Evolutionary conservation across 2,888 invertebrate species (phyloP).

Genomic region (Pseudolycoriella hygida): DNA sequence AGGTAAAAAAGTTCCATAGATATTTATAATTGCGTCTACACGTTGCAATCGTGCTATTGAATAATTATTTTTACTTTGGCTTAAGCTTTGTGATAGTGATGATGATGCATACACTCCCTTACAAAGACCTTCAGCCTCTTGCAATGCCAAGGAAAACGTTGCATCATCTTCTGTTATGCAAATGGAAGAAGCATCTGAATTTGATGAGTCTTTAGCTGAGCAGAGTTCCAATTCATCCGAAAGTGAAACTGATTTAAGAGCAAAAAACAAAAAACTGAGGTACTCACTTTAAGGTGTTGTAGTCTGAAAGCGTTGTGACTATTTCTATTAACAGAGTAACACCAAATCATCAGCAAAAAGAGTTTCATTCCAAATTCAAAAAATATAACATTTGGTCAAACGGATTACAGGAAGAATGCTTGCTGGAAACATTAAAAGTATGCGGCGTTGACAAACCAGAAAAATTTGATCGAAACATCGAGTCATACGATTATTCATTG

Average conservation of each 20-base stretch:
- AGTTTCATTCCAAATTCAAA: conserved; percentile 12
- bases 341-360: background rate
- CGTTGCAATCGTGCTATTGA: background rate
- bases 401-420: conserved; percentile 55
- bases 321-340: background rate
- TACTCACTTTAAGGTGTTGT: too few species aligned
- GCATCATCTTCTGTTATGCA: conserved; percentile 5
- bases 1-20: conserved; percentile 31
- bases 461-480: conserved; percentile 38
- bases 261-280: background rate
- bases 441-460: conserved; percentile 50
- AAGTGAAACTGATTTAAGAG: conserved; percentile 1
- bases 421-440: conserved; percentile 58
- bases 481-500: conserved; percentile 56
- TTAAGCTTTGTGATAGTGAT: conserved; percentile 22
- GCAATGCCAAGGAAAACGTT: background rate
- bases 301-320: background rate
- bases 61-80: too few species aligned
- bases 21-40: background rate
- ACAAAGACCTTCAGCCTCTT: conserved; percentile 17
- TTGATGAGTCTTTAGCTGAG: conserved; percentile 17
- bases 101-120: conserved; percentile 25
- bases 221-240: conserved; percentile 14
- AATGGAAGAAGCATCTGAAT: conserved; percentile 12
- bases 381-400: conserved; percentile 67